Evolutionary conservation across 2,113 vertebrate genomes (phyloP).

Genomic region (Rhegmatorhina hoffmannsi): DNA sequence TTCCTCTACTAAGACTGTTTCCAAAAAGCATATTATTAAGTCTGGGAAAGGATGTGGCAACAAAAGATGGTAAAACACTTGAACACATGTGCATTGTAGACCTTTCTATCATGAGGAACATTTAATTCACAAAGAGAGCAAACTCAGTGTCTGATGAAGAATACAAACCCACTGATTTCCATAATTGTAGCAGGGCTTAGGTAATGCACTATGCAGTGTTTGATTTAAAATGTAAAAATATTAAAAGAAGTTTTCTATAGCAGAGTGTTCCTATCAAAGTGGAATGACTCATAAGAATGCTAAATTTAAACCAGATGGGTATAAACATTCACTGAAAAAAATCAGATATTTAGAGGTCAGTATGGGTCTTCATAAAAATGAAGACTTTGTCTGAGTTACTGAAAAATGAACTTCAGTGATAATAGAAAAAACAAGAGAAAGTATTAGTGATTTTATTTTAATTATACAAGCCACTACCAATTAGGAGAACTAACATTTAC

Average conservation of each 20-base stretch:
- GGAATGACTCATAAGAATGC: constrained; percentile 86
- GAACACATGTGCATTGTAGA: constrained; percentile 48
- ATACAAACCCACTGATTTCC: background rate
- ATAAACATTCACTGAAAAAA: constrained; percentile 78
- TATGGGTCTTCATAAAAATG: constrained; percentile 79
- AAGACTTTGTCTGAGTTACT: constrained; percentile 78
- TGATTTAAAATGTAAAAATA: constrained; percentile 82
- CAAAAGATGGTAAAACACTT: constrained; percentile 60
- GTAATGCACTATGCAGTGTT: constrained; percentile 68
- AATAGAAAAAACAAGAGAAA: constrained; percentile 70
- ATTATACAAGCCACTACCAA: constrained; percentile 72
- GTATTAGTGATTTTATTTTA: constrained; percentile 76
- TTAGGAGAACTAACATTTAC: constrained; percentile 76
- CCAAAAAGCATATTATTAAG: constrained; percentile 56
- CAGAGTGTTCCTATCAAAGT: constrained; percentile 81
- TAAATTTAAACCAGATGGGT: constrained; percentile 87
- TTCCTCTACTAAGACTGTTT: constrained; percentile 58
- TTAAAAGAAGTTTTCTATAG: constrained; percentile 80
- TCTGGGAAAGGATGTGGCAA: constrained; percentile 60
- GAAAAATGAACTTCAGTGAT: constrained; percentile 71
- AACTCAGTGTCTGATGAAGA: constrained; percentile 17
- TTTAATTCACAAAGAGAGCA: constrained; percentile 48
- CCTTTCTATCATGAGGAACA: constrained; percentile 39
- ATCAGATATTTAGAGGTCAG: constrained; percentile 80
- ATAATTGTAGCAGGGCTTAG: constrained; percentile 60